These are phyloP conservation scores for Drosophila kambysellisi DNA, from an alignment of 2,888 invertebrate genomes.

Conservation along the genomic window DNA sequence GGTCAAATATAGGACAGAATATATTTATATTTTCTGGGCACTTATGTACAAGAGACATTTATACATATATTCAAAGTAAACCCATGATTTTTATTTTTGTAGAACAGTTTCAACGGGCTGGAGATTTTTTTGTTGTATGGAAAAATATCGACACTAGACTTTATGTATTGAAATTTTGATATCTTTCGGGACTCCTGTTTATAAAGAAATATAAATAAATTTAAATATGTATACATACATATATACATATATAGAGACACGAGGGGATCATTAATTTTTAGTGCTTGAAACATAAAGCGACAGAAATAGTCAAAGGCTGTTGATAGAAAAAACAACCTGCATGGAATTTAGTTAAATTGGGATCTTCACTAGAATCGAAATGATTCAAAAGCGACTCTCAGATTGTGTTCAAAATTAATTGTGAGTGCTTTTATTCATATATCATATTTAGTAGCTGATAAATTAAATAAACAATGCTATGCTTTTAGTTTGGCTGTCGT, in stretches of 20 bases:
- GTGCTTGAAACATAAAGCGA: constrained; percentile 24
- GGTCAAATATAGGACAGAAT: constrained; percentile 75
- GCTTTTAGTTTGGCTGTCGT: constrained; percentile 23
- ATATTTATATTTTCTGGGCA: constrained; percentile 27
- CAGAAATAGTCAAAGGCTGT: constrained; percentile 21
- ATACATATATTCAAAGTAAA: constrained; percentile 13
- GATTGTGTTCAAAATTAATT: constrained; percentile 10
- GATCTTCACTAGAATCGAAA: constrained; percentile 1
- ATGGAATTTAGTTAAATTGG: constrained; percentile 37
- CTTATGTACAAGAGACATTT: constrained; percentile 20
- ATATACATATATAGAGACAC: constrained; percentile 24
- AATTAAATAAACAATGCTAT: constrained; percentile 22
- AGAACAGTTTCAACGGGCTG: constrained; percentile 33
- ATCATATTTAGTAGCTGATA: constrained; percentile 28
- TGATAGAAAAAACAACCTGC: constrained; percentile 38
- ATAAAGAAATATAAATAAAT: constrained; percentile 12
- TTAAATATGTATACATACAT: constrained; percentile 6
- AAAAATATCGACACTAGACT: constrained; percentile 44
- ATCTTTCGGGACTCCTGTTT: constrained; percentile 33
- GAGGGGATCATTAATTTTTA: constrained; percentile 58
- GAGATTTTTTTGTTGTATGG: constrained; percentile 34
- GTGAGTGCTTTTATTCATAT: constrained; percentile 28
- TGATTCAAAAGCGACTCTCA: constrained; percentile 24
- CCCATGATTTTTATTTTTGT: constrained; percentile 34
- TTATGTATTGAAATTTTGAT: constrained; percentile 22